Evolutionary conservation across 2,888 invertebrate genomes (phyloP).

Genomic region (Willowsia nigromaculata): DNA sequence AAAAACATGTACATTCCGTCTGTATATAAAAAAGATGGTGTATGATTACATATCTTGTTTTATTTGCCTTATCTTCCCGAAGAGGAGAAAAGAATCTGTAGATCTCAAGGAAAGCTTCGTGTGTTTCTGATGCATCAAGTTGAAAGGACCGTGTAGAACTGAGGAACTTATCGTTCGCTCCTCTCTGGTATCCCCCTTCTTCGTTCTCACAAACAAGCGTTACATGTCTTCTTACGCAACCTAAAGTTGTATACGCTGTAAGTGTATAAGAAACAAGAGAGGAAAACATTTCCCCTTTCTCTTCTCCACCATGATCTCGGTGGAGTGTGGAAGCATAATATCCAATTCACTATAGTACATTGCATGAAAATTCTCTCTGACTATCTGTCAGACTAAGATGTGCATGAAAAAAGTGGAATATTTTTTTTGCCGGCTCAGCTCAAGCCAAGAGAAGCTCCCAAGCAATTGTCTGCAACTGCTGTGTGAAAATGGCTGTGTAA

Average conservation of each 20-base stretch:
- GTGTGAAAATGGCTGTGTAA: conserved; percentile 2
- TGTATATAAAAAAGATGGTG: not conserved
- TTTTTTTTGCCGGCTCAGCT: not conserved
- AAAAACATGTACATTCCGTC: not conserved
- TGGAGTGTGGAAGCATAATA: not conserved
- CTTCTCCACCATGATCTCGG: not conserved
- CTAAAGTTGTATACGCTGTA: not conserved
- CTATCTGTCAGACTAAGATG: not conserved
- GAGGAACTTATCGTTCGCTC: not conserved
- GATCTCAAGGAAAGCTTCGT: not conserved
- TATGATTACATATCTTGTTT: conserved; percentile 9
- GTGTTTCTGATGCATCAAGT: conserved; percentile 12
- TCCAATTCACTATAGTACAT: no score
- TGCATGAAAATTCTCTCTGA: not conserved
- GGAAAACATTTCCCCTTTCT: conserved; percentile 30
- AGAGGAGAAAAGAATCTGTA: not conserved
- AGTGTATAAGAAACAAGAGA: not conserved
- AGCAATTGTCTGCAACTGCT: conserved; percentile 19
- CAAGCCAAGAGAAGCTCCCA: not conserved
- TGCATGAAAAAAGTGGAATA: no score
- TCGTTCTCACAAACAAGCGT: not conserved
- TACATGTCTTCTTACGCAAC: conserved; percentile 27
- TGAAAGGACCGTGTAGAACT: not conserved
- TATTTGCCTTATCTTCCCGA: not conserved
- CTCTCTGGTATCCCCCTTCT: conserved; percentile 13